phyloP scores from a whole-genome alignment of 23 tunicate species.

The Ascidia mentula region DNA sequence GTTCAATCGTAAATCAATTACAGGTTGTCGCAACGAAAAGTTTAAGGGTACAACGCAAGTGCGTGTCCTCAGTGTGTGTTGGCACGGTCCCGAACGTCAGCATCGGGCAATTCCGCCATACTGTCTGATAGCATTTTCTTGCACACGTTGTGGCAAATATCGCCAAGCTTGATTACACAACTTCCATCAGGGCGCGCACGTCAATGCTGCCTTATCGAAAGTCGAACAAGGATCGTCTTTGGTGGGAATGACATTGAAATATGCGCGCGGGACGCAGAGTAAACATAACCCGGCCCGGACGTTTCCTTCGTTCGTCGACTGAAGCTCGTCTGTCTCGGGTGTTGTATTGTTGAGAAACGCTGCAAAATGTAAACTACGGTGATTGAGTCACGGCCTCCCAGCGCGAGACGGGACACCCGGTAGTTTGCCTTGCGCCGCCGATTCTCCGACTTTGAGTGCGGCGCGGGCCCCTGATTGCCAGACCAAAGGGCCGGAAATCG shows the following conservation, averaged over 20 bases:
- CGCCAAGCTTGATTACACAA: neutral
- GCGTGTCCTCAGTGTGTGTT: too few relatives aligned
- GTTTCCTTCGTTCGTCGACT: neutral
- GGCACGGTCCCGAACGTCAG: too few relatives aligned
- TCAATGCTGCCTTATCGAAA: neutral
- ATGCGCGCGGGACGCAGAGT: neutral
- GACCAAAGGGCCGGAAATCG: constrained; percentile 1
- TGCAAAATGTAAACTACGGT: neutral
- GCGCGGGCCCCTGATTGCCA: neutral
- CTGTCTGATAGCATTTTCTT: too few relatives aligned
- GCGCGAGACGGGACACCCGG: neutral
- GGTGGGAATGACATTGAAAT: neutral
- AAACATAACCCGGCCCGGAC: neutral
- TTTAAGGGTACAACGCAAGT: too few relatives aligned
- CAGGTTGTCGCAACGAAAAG: too few relatives aligned
- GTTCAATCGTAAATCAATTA: too few relatives aligned
- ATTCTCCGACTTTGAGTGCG: neutral
- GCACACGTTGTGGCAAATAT: too few relatives aligned
- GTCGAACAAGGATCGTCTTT: neutral
- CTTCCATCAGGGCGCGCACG: neutral
- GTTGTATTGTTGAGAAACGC: neutral
- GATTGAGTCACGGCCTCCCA: constrained; percentile 4
- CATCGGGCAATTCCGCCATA: too few relatives aligned
- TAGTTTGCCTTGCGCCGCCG: neutral
- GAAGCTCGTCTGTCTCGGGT: neutral